Base-by-base conservation (phyloP, 1,140 invertebrate species). In the Drosophila bocqueti region DNA sequence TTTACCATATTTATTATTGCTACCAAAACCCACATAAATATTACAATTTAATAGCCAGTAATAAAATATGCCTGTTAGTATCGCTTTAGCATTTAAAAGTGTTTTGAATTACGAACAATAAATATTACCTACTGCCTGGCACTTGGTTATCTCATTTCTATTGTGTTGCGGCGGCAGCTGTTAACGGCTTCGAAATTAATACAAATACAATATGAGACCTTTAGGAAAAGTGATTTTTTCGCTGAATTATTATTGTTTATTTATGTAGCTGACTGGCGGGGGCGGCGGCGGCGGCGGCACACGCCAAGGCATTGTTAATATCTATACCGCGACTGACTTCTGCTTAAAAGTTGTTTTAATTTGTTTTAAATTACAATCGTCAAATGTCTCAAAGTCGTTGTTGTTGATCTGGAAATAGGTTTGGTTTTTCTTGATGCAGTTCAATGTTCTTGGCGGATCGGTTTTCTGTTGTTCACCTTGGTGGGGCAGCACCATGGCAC, bases 381-480 rank as follows among this genome's bases (percentile, higher is more conserved):
- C 50, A 26, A 54, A 54, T 29, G 47, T 16, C 15, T 24, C 21
- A 45, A 15, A 45, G 57, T 18, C 42, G 52, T 18, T 15, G 43
- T 15, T 21, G 15, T 26, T 11, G 21, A 34, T 67, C 26, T 69
- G 66, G 49, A 43, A 69, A 69, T 69, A 29, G 40, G 38, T 26
- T 52, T 43, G 40, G 38, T 26, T 52, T 43, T 34, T 67, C 63
- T 34, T 31, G 42, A 29, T 63, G 62, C 77, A 80, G 69, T 76
- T 75, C 57, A 60, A 49, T 76, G 43, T 69, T 73, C 69, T 72
- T 50, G 29, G 45, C 16, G 46, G 54, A 72, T 73, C 54, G 52
- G 43, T 71, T 72, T 71, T 67, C 61, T 65, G 46, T 54, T 10
- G 77, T 45, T 82, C 43, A 78, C 79, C 79, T 81, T 81, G 73